These are phyloP conservation scores for Myzus persicae DNA, from an alignment of 1,140 invertebrate species.

Conservation along the genomic window DNA sequence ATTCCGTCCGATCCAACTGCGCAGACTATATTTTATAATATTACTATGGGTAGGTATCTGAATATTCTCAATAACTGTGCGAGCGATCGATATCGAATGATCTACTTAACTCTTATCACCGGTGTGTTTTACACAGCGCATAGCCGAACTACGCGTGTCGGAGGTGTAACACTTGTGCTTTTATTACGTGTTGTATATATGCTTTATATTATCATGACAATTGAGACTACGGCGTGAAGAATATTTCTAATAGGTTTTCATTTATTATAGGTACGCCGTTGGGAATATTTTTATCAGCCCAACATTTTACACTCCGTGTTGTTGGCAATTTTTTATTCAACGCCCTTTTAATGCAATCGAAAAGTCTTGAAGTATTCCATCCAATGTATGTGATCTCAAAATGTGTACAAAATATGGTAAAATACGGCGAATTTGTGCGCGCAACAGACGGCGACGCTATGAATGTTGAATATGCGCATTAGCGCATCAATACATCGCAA, in stretches of 20 bases:
- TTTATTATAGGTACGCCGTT: background rate
- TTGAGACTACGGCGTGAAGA: background rate
- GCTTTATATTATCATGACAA: background rate
- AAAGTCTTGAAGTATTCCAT: background rate
- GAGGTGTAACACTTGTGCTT: background rate
- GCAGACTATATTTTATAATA: background rate
- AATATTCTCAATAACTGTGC: background rate
- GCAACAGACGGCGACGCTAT: background rate
- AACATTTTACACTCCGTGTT: background rate
- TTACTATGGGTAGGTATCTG: background rate
- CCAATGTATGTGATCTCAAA: background rate
- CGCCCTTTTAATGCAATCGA: background rate
- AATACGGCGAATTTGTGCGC: background rate
- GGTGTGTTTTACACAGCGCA: background rate
- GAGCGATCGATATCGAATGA: background rate
- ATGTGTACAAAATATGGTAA: background rate
- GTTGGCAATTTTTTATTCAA: background rate
- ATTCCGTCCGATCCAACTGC: background rate
- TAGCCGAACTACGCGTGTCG: background rate
- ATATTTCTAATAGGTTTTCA: background rate
- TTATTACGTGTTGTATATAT: constrained; percentile 13
- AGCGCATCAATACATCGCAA: background rate
- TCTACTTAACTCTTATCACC: background rate
- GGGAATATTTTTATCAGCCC: background rate
- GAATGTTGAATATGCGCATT: background rate